Base-by-base conservation (phyloP, 2,113 vertebrate genomes). In the Gallinago paraguaiae region DNA sequence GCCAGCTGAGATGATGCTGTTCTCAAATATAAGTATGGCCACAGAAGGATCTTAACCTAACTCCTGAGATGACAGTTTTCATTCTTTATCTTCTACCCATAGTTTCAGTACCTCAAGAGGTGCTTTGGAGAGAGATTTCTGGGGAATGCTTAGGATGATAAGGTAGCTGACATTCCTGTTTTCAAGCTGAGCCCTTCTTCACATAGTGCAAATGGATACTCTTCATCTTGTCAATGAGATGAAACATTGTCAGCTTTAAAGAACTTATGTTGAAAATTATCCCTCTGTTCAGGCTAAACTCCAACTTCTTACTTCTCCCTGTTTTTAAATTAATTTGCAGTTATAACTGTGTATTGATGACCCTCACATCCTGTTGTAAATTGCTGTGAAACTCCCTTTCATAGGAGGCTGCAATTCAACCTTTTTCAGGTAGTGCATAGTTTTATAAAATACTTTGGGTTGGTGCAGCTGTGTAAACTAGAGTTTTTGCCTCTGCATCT, bases 381-480 rank as follows among this genome's bases (percentile, higher is more conserved):
- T 59, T 54, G 37, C 92, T 78, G 56, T 9, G 10, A 90, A 93
- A 83, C 51, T 76, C 48, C 39, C 60, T 88, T 93, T 92, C 28
- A n/a, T 7, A 68, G 68, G 51, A 88, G 72, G 51, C 69, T 94
- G 93, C 76, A 74, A 39, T 77, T 92, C 60, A 78, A 39, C 64
- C 35, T 86, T 92, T 79, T 86, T 75, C 80, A 93, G 76, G 93
- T 94, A 53, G 31, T 64, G 43, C n/a, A 22, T 22, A 67, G 53
- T 75, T 94, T 81, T 68, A 64, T 75, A 60, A 96, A 81, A 78
- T 91, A 48, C 64, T 93, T 93, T 81, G 72, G 60, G n/a, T 84
- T 43, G 56, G 68, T 82, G 69, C 92, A 97, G 94, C 95, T 95
- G 91, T 91, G 87, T 92, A 96, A 97, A 94, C 93, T n/a, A 64